Evolutionary conservation across 1,140 invertebrate genomes (phyloP).

Genomic region (Orius laevigatus): DNA sequence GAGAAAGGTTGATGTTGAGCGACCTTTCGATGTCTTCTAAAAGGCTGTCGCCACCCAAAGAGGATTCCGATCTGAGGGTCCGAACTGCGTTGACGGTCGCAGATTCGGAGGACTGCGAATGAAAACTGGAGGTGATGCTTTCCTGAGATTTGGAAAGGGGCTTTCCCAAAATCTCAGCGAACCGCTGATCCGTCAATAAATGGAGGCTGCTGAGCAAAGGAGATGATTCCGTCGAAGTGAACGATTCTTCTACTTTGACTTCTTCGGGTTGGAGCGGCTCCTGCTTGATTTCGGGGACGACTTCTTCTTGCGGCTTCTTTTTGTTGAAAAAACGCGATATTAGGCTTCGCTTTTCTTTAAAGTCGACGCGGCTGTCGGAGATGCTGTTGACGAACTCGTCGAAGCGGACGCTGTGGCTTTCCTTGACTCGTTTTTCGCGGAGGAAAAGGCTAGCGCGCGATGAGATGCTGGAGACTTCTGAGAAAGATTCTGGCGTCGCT

Average conservation of each 20-base stretch:
- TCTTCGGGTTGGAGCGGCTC: neutral
- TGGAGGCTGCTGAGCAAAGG: constrained; percentile 20
- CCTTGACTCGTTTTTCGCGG: constrained; percentile 1
- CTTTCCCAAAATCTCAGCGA: constrained; percentile 14
- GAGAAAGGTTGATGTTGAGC: constrained; percentile 11
- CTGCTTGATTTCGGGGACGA: constrained; percentile 1
- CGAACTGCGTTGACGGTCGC: constrained; percentile 18
- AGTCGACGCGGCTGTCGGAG: neutral
- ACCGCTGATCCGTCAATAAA: constrained; percentile 17
- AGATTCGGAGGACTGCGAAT: constrained; percentile 19
- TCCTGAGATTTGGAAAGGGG: constrained; percentile 13
- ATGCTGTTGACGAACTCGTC: constrained; percentile 10
- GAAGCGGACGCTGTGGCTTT: constrained; percentile 14
- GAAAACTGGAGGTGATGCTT: constrained; percentile 18
- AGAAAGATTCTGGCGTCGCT: constrained; percentile 70
- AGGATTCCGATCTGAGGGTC: constrained; percentile 4
- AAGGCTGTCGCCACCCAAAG: constrained; percentile 14
- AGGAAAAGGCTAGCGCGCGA: constrained; percentile 22
- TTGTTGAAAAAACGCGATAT: neutral
- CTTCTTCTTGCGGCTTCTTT: neutral
- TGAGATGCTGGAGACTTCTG: constrained; percentile 54
- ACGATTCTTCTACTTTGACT: constrained; percentile 5
- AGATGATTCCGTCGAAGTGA: constrained; percentile 16
- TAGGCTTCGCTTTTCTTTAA: constrained; percentile 1
- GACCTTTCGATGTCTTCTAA: constrained; percentile 20